Conservation (phyloP, 2,888 invertebrate species). For the Netelia inedita region DNA sequence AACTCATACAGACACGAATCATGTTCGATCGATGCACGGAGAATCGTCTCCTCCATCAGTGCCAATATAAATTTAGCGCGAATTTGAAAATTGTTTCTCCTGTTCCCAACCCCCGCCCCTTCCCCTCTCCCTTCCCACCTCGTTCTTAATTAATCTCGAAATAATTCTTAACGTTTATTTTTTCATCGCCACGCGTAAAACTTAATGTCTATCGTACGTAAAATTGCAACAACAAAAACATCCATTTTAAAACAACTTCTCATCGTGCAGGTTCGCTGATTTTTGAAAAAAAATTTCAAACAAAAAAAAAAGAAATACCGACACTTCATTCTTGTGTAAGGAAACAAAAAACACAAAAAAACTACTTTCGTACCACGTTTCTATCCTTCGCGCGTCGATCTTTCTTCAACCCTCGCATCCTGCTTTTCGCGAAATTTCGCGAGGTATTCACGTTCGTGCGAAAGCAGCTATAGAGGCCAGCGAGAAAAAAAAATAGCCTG, state of each 20-base stretch:
- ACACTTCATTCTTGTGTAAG: too few species aligned
- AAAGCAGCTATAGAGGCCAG: not conserved
- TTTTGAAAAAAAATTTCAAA: too few species aligned
- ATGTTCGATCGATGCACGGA: constrained; percentile 12
- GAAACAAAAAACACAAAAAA: too few species aligned
- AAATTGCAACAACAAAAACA: not conserved
- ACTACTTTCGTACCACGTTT: not conserved
- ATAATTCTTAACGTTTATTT: not conserved
- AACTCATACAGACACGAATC: constrained; percentile 14
- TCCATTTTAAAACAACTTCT: too few species aligned
- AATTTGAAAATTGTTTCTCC: constrained; percentile 18
- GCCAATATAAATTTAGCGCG: constrained; percentile 49
- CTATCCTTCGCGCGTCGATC: not conserved
- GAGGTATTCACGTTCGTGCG: not conserved
- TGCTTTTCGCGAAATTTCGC: constrained; percentile 33
- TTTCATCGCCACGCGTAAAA: not conserved
- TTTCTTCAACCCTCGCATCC: not conserved
- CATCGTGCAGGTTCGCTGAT: too few species aligned
- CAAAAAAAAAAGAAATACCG: too few species aligned
- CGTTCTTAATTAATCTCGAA: not conserved
- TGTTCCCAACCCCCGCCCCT: not conserved
- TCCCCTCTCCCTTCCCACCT: constrained; percentile 17
- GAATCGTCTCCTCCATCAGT: constrained; percentile 33
- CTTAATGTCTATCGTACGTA: not conserved
- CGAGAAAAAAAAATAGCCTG: too few species aligned